Conservation (phyloP, 2,797 vertebrate genomes). For the Fringilla coelebs region DNA sequence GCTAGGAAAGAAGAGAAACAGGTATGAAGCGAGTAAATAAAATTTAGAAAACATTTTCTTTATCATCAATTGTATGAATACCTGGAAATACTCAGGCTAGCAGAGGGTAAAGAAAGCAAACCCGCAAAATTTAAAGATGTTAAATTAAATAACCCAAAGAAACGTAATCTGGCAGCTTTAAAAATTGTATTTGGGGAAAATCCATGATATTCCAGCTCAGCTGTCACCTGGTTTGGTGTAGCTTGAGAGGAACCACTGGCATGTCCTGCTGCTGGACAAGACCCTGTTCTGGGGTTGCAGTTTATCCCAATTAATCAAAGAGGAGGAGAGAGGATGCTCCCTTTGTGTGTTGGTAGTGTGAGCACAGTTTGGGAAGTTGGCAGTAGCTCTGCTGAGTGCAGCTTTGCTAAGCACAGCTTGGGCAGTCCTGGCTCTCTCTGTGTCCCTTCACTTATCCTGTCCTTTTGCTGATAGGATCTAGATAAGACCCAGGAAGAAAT, state of each 20-base stretch:
- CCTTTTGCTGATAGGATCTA: slow-evolving; percentile 82
- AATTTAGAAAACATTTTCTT: background rate
- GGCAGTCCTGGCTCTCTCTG: background rate
- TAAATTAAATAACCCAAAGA: background rate
- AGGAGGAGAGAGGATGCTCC: slow-evolving; percentile 17
- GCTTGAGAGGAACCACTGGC: background rate
- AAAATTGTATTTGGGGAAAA: background rate
- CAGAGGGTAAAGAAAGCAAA: background rate
- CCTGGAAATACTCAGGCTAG: background rate
- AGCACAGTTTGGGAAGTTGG: background rate
- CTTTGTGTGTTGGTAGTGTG: slow-evolving; percentile 26
- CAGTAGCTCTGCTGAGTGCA: slow-evolving; percentile 35
- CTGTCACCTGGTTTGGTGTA: background rate
- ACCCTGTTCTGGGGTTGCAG: background rate
- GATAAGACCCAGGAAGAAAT: slow-evolving; percentile 95
- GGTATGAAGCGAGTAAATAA: background rate
- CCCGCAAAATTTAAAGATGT: background rate
- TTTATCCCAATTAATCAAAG: background rate
- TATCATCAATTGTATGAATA: background rate
- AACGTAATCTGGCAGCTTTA: background rate
- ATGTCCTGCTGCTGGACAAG: background rate
- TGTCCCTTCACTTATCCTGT: background rate
- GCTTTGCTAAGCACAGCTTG: slow-evolving; percentile 54
- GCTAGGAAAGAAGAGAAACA: background rate
- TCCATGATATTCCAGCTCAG: background rate